Evolutionary conservation across 2,888 invertebrate genomes (phyloP).

Genomic region (Andrena bicolor): DNA sequence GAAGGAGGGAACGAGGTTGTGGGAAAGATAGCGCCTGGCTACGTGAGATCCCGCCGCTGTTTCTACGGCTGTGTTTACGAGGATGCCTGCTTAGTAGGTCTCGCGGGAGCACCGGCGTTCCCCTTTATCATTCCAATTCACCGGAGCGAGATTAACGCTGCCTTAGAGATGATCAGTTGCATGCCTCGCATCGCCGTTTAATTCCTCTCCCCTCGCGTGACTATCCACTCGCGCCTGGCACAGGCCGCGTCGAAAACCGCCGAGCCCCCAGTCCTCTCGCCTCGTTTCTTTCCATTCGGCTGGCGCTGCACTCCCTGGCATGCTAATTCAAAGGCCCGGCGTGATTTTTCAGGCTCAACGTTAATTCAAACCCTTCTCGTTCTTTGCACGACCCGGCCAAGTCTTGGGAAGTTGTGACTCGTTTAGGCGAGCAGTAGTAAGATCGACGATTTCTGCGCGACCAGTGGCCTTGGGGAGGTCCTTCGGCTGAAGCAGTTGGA

Average conservation of each 20-base stretch:
- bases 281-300: background rate
- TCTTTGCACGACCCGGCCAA: background rate
- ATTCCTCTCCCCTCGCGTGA: slow-evolving; percentile 26
- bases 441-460: too few relatives aligned
- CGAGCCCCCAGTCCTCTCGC: background rate
- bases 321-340: background rate
- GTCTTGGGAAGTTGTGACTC: too few relatives aligned
- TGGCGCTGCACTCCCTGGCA: background rate
- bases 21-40: slow-evolving; percentile 79
- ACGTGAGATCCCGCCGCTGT: slow-evolving; percentile 62
- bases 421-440: too few relatives aligned
- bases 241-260: slow-evolving; percentile 13
- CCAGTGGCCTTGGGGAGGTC: too few relatives aligned
- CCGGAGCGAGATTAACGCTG: slow-evolving; percentile 70
- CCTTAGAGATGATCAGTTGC: slow-evolving; percentile 33
- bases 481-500: too few relatives aligned
- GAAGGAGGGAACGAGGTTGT: slow-evolving; percentile 77
- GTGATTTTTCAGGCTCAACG: background rate
- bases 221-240: background rate
- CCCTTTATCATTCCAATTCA: slow-evolving; percentile 76
- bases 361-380: background rate
- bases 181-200: slow-evolving; percentile 25
- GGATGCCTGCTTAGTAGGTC: slow-evolving; percentile 57
- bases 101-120: slow-evolving; percentile 70
- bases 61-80: slow-evolving; percentile 57